Evolutionary conservation across 2,888 invertebrate genomes (phyloP), one percentile per base, ranked within the genome.

Genomic region (Pterostichus niger): DNA sequence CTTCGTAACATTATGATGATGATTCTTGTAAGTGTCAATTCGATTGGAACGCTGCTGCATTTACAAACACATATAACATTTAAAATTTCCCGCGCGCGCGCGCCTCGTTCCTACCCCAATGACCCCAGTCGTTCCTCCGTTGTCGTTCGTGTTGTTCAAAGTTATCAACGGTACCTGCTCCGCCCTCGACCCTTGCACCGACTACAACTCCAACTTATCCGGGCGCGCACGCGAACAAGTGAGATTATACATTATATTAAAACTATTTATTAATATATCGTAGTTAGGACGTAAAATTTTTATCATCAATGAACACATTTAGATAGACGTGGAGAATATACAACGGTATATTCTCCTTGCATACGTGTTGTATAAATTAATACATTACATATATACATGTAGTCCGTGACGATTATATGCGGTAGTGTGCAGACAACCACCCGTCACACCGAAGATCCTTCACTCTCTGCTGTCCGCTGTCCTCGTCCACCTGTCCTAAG

Each of bases 11-110:
- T 68, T 61, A 82, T 82, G 76, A 77, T 77, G 68, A 83, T 83
- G 64, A 83, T 77, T 83, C 76, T 80, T 76, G 76, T 84, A 84
- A 84, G 80, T 84, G 84, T 84, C 84, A 84, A 84, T 84, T 84
- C 82, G 68, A 82, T 84, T 84, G 77, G 76, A 84, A 82, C 68
- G 82, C 59, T 82, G 82, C 75, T 75, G 82, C 82, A 82, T 82
- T 82, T 82, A 82, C 68, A 80, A 80, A 80, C 64, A 80, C 54
- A 80, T 82, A 59, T 73, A 82, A 73, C 81, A 82, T 82, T 82
- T 24, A 77, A 52, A 35, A 31, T 82, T 73, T 82, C 75, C 82
- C 82, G 46, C 82, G 82, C 75, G 75, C 46, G 82, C 82, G 75
- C 82, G 82, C 75, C 81, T 82, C 13, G 59, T 44, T 82, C 75